phyloP scores from a whole-genome alignment of 1,140 invertebrate genomes.

The Drosophila kohkoa region DNA sequence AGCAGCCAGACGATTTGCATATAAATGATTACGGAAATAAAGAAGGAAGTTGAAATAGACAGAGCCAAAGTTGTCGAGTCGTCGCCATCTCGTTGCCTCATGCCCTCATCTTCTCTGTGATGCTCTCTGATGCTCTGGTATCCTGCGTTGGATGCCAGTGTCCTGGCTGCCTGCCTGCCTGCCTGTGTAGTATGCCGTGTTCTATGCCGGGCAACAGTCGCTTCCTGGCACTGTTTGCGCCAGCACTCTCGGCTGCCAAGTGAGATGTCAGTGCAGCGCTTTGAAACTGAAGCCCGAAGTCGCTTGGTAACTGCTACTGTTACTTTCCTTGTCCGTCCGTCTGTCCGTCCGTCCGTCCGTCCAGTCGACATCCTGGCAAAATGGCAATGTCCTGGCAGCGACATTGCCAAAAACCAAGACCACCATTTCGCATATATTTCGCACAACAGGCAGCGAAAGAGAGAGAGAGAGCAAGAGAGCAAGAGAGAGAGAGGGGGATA shows the following conservation, averaged over 20 bases:
- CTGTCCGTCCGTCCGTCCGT: background rate
- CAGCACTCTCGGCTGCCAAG: constrained; percentile 34
- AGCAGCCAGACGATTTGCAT: constrained; percentile 75
- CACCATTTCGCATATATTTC: constrained; percentile 70
- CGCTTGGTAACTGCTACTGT: background rate
- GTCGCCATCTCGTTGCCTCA: constrained; percentile 13
- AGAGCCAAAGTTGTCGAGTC: constrained; percentile 50
- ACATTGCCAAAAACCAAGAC: constrained; percentile 22
- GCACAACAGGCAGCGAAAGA: too few relatives aligned
- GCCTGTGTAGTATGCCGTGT: too few relatives aligned
- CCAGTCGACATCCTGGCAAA: constrained; percentile 8
- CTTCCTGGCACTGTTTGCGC: constrained; percentile 30
- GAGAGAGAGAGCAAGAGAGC: background rate
- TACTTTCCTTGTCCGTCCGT: constrained; percentile 7
- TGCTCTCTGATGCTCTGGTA: background rate
- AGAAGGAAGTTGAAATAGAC: constrained; percentile 82
- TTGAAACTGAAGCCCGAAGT: constrained; percentile 7
- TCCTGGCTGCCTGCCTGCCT: background rate
- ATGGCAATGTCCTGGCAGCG: constrained; percentile 32
- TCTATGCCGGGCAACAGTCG: background rate
- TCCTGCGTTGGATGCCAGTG: constrained; percentile 3
- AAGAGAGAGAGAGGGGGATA: background rate
- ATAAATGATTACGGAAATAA: constrained; percentile 83
- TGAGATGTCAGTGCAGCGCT: constrained; percentile 58
- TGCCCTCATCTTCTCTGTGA: background rate